Percentiles rank a stretch among this genome's conserved stretches.
These are phyloP conservation scores for Pyrochroa serraticornis DNA, from an alignment of 2,888 invertebrate species.

Conservation along the genomic window DNA sequence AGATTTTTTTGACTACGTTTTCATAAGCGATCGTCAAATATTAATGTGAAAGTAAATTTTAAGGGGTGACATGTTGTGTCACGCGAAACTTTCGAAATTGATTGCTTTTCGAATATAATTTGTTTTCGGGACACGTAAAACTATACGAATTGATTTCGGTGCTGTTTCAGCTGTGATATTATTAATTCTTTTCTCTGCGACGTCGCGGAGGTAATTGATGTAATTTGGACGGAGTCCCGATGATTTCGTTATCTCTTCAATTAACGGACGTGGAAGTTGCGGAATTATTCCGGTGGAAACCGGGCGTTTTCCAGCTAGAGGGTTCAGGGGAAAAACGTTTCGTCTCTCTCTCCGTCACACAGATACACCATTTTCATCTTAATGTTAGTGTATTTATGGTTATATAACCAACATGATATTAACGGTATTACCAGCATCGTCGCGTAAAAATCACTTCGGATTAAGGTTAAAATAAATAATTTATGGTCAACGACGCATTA, in stretches of 20 bases:
- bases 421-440: no score
- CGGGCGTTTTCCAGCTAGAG: no score
- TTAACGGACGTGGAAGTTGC: slow-evolving; percentile 9
- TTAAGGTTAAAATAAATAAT: no score
- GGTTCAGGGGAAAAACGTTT: no score
- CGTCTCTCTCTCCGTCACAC: no score
- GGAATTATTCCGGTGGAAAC: not conserved
- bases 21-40: slow-evolving; percentile 13
- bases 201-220: slow-evolving; percentile 22
- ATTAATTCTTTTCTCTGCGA: slow-evolving; percentile 21
- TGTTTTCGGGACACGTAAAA: slow-evolving; percentile 28
- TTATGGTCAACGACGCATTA: no score
- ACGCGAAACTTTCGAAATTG: slow-evolving; percentile 34
- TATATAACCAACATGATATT: no score
- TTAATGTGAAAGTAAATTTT: slow-evolving; percentile 34
- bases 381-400: no score
- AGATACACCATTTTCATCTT: no score
- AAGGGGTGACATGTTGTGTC: slow-evolving; percentile 32
- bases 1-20: slow-evolving; percentile 13
- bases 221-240: slow-evolving; percentile 25
- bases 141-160: slow-evolving; percentile 23
- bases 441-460: no score
- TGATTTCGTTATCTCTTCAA: slow-evolving; percentile 31
- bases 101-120: slow-evolving; percentile 29
- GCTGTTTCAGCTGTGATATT: slow-evolving; percentile 17